Evolutionary conservation across 1,140 invertebrate genomes (phyloP).

Genomic region (Monochamus saltuarius): DNA sequence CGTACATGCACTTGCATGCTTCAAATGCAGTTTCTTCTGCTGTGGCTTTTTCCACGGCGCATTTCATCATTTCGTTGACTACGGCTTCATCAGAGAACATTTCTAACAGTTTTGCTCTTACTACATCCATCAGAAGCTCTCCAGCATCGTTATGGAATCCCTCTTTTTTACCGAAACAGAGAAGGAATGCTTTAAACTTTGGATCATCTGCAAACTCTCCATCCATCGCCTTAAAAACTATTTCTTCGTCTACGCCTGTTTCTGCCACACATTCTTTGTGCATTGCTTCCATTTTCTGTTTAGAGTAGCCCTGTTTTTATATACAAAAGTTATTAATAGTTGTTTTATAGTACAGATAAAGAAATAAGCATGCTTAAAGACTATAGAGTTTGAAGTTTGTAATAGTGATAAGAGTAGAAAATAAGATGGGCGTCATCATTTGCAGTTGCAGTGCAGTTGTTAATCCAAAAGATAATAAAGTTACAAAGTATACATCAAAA

Average conservation of each 20-base stretch:
- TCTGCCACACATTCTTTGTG: conserved; percentile 21
- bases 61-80: conserved; percentile 12
- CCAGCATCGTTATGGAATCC: conserved; percentile 49
- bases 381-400: too few relatives aligned
- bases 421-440: too few relatives aligned
- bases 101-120: conserved; percentile 49
- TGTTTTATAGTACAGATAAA: too few relatives aligned
- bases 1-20: conserved; percentile 26
- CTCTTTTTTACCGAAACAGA: conserved; percentile 54
- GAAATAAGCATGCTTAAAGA: too few relatives aligned
- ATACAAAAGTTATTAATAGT: too few relatives aligned
- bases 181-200: conserved; percentile 50
- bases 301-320: background rate
- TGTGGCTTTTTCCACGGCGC: conserved; percentile 12
- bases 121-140: conserved; percentile 49
- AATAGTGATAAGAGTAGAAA: too few relatives aligned
- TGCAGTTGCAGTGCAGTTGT: too few relatives aligned
- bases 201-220: conserved; percentile 48
- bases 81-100: conserved; percentile 41
- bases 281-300: conserved; percentile 13
- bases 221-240: conserved; percentile 19
- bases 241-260: conserved; percentile 18
- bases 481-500: too few relatives aligned
- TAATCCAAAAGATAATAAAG: too few relatives aligned
- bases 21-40: conserved; percentile 28